Conservation (phyloP, 2,797 vertebrate genomes). For the Myiotriccus ornatus region DNA sequence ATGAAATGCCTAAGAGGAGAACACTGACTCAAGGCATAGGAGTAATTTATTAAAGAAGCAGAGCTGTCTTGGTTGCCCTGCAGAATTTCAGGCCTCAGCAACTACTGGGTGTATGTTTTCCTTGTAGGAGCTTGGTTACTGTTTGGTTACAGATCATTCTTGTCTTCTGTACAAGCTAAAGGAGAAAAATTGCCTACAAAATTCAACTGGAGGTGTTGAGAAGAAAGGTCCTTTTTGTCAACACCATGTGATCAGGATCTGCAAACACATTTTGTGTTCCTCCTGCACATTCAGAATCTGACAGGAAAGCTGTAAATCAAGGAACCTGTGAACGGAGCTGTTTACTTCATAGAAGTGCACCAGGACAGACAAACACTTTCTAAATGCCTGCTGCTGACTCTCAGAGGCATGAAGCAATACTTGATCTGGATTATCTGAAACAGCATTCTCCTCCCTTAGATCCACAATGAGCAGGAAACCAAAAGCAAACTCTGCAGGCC, state of each 20-base stretch:
- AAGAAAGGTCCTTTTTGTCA: neutral
- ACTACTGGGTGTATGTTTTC: neutral
- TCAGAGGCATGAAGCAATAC: neutral
- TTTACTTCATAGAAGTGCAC: neutral
- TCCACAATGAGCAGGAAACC: neutral
- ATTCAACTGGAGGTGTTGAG: neutral
- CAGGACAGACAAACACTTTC: neutral
- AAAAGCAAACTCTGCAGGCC: neutral
- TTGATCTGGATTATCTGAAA: neutral
- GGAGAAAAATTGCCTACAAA: neutral
- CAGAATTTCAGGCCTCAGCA: neutral
- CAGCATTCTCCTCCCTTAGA: neutral
- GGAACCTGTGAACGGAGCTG: neutral
- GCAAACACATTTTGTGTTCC: neutral
- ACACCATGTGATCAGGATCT: neutral
- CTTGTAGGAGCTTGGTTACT: neutral
- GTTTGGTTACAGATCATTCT: neutral
- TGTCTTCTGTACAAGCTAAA: neutral
- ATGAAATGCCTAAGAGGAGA: neutral
- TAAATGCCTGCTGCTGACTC: neutral
- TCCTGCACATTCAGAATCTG: neutral
- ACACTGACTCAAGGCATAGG: neutral
- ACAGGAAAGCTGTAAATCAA: neutral
- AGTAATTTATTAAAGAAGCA: neutral
- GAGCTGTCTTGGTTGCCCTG: neutral